Evolutionary conservation across 2,113 vertebrate species (phyloP).

Genomic region (Amia ocellicauda): DNA sequence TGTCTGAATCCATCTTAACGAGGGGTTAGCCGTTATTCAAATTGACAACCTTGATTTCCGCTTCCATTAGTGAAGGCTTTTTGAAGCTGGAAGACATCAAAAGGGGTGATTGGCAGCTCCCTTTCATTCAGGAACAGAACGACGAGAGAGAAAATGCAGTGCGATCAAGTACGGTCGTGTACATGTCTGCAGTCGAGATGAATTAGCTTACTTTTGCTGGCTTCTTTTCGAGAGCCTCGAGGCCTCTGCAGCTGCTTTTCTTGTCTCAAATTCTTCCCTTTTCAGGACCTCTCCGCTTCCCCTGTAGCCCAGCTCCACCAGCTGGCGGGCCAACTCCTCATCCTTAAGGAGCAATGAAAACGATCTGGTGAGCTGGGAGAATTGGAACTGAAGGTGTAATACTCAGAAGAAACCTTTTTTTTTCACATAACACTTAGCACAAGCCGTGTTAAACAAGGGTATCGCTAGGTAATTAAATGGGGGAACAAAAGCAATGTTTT

Average conservation of each 20-base stretch:
- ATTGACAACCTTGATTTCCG: no score
- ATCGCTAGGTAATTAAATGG: slow-evolving; percentile 5
- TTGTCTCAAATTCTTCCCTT: slow-evolving; percentile 73
- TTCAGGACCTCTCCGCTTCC: slow-evolving; percentile 67
- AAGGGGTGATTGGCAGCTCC: no score
- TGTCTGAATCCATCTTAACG: no score
- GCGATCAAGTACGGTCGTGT: neutral
- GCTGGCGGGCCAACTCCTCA: slow-evolving; percentile 66
- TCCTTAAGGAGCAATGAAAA: slow-evolving; percentile 52
- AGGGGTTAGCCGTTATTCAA: no score
- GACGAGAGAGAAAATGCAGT: neutral
- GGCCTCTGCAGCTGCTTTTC: slow-evolving; percentile 65
- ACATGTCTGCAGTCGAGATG: slow-evolving; percentile 9
- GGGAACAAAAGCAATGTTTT: no score
- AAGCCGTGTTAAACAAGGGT: neutral
- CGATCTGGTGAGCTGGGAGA: slow-evolving; percentile 33
- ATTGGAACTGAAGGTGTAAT: slow-evolving; percentile 6
- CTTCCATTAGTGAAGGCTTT: no score
- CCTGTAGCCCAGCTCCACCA: slow-evolving; percentile 75
- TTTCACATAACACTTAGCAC: neutral
- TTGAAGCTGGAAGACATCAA: no score
- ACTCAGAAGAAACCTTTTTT: neutral
- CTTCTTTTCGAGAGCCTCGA: slow-evolving; percentile 56
- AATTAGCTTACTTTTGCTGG: slow-evolving; percentile 65
- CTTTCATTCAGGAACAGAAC: no score